Conservation (phyloP, 2,888 invertebrate species). For the Ochlodes sylvanus region DNA sequence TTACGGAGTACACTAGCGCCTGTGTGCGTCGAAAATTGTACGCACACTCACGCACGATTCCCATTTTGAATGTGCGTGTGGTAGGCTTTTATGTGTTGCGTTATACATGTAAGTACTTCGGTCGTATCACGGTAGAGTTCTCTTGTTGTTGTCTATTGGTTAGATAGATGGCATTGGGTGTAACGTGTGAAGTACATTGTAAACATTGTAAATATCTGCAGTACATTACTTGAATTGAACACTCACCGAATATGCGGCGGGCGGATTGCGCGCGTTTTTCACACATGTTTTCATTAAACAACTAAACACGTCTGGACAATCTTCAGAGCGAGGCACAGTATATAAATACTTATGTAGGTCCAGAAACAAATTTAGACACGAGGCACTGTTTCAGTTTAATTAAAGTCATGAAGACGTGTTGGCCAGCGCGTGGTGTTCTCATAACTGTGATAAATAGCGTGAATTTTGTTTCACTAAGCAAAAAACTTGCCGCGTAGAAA, state of each 20-base stretch:
- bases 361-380: slow-evolving; percentile 68
- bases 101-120: slow-evolving; percentile 68
- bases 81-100: slow-evolving; percentile 67
- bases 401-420: slow-evolving; percentile 78
- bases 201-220: slow-evolving; percentile 38
- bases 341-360: slow-evolving; percentile 45
- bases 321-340: slow-evolving; percentile 58
- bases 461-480: slow-evolving; percentile 71
- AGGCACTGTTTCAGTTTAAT: slow-evolving; percentile 70
- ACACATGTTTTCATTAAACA: slow-evolving; percentile 62
- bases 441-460: slow-evolving; percentile 81
- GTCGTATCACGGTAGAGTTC: slow-evolving; percentile 56
- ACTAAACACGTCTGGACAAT: slow-evolving; percentile 65
- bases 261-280: slow-evolving; percentile 55
- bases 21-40: slow-evolving; percentile 69
- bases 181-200: slow-evolving; percentile 49
- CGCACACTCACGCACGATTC: slow-evolving; percentile 68
- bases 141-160: slow-evolving; percentile 69
- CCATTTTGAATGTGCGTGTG: slow-evolving; percentile 72
- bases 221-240: slow-evolving; percentile 40
- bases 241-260: slow-evolving; percentile 67
- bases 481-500: slow-evolving; percentile 80
- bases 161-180: slow-evolving; percentile 78
- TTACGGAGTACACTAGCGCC: slow-evolving; percentile 59
- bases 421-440: slow-evolving; percentile 77